Base-by-base conservation (phyloP, 2,888 invertebrate genomes). In the Pterobdella sp. region DNA sequence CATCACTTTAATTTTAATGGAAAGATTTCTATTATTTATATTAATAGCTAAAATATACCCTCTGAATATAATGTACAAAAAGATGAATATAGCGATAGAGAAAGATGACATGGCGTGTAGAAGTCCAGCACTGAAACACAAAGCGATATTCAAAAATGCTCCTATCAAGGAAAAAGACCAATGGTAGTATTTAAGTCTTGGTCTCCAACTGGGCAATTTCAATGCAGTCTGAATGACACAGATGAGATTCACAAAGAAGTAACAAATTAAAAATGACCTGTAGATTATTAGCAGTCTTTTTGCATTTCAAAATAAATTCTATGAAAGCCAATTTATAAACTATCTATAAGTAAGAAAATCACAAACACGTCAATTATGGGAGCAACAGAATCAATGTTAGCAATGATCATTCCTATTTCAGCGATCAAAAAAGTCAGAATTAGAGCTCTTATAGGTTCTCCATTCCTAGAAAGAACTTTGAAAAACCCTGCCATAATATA, bases 191-290 rank as follows among this genome's bases (percentile, higher is more conserved):
- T 90, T 92, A 86, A 97, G 97, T 75, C 96, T 88, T 1, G 96
- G 97, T 76, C 97, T 87, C 97, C 97, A 97, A 84, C 94, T 95
- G 10, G 97, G 96, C 36, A 95, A 73, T 74, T 82, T 81, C 63
- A 97, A 86, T 14, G 97, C 86, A 0, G 95, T 95, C 85, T 98
- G 97, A 67, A 97, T 88, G 72, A 94, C 95, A 84, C 96, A 97
- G 42, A 96, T 95, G 71, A 97, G 87, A 85, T 97, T 97, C 18
- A 97, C 95, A 84, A 97, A 96, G 72, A 95, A 93, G 84, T 97
- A 97, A 85, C 97, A 98, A 96, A 97, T 96, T 77, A 97, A 88
- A 88, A 97, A 96, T 87, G 96, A 97, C 79, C 84, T 85, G 75
- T 14, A 22, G 49, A 42, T 42, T 42, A 22, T n/a, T n/a, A n/a